Percentiles rank a stretch among this genome's conserved stretches.
phyloP scores from a whole-genome alignment of 2,888 invertebrate genomes.

The Leptura quadrifasciata region DNA sequence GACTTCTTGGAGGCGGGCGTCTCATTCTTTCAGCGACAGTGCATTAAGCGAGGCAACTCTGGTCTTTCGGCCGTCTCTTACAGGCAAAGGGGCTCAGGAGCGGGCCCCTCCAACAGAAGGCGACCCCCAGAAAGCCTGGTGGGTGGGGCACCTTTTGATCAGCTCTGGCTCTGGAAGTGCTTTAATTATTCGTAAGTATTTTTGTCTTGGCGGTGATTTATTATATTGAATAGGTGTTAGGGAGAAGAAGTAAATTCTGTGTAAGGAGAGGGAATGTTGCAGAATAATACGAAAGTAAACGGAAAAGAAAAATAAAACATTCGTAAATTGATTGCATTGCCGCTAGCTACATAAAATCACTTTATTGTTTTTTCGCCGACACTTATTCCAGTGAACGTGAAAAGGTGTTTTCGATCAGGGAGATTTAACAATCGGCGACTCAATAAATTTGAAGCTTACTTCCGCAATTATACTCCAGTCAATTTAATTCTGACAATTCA shows the following conservation, averaged over 20 bases:
- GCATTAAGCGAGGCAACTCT: constrained; percentile 76
- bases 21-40: constrained; percentile 77
- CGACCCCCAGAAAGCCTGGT: constrained; percentile 77
- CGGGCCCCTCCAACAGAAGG: constrained; percentile 69
- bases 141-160: constrained; percentile 77
- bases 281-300: background rate
- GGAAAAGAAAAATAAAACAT: background rate
- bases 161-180: constrained; percentile 82
- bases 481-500: no score
- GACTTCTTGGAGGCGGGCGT: constrained; percentile 81
- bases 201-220: constrained; percentile 33
- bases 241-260: background rate
- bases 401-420: no score
- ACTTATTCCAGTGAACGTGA: background rate
- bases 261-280: background rate
- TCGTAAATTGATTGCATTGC: background rate
- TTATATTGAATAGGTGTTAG: constrained; percentile 32
- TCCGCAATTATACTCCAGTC: no score
- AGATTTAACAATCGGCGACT: no score
- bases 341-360: background rate
- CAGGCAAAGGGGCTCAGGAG: constrained; percentile 76
- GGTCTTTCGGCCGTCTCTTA: constrained; percentile 75
- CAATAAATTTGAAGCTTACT: no score
- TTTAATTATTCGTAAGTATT: constrained; percentile 76
- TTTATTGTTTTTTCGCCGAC: background rate